These are phyloP conservation scores for Harpagoxenus sublaevis DNA, from an alignment of 2,888 invertebrate genomes.

Conservation along the genomic window DNA sequence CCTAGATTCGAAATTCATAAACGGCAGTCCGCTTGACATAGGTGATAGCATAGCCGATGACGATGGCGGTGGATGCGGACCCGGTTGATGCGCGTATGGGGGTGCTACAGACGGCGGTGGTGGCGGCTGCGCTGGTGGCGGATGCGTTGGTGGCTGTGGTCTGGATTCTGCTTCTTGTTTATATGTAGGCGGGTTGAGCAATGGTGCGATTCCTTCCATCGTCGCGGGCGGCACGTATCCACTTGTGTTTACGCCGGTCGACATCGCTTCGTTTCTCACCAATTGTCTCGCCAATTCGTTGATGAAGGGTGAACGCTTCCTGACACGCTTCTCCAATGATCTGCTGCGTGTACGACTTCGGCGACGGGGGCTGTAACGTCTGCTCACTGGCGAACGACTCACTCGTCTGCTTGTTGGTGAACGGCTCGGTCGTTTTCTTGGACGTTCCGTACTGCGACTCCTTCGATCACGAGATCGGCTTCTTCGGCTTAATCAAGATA, in stretches of 20 bases:
- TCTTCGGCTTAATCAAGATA: conserved; percentile 74
- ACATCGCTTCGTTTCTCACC: conserved; percentile 76
- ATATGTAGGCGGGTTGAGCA: conserved; percentile 64
- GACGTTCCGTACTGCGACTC: conserved; percentile 77
- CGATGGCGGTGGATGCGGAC: conserved; percentile 56
- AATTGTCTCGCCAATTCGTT: conserved; percentile 84
- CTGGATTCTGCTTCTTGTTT: conserved; percentile 61
- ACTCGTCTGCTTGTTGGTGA: conserved; percentile 82
- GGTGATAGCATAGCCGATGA: conserved; percentile 47
- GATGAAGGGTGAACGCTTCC: conserved; percentile 84
- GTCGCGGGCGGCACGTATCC: conserved; percentile 63
- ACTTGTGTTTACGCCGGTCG: conserved; percentile 58
- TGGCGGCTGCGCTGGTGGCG: not conserved
- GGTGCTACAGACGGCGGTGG: not conserved
- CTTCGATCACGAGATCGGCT: conserved; percentile 83
- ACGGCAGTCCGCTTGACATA: conserved; percentile 65
- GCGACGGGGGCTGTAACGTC: conserved; percentile 77
- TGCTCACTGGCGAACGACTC: conserved; percentile 81
- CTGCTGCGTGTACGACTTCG: conserved; percentile 78
- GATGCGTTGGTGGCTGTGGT: conserved; percentile 43
- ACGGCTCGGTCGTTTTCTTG: conserved; percentile 82
- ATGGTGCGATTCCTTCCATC: conserved; percentile 73
- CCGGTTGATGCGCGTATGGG: conserved; percentile 69
- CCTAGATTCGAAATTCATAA: conserved; percentile 77
- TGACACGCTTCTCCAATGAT: conserved; percentile 78